Percentiles rank a stretch among this genome's conserved stretches.
phyloP scores from a whole-genome alignment of 2,888 invertebrate species.

The Molorchus minor region DNA sequence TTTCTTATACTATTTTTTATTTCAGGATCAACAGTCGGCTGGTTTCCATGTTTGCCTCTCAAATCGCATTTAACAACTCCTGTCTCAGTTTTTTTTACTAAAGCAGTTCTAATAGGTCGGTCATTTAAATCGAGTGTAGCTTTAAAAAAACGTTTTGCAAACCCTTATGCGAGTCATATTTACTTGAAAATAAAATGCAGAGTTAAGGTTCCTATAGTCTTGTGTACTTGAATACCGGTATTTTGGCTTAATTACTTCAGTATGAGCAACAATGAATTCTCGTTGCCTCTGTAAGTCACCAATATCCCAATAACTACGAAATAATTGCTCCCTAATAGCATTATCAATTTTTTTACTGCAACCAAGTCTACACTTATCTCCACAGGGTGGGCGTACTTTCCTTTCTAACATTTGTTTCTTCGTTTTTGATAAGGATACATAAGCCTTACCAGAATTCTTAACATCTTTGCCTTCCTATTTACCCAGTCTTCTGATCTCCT shows the following conservation, averaged over 20 bases:
- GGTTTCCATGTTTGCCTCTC: constrained; percentile 32
- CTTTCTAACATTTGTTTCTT: constrained; percentile 15
- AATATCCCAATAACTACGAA: constrained; percentile 6
- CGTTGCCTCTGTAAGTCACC: constrained; percentile 17
- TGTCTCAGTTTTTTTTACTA: constrained; percentile 5
- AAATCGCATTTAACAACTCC: constrained; percentile 23
- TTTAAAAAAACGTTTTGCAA: constrained; percentile 33
- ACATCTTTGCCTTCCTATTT: background rate
- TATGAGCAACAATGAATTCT: constrained; percentile 7
- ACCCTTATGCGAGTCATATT: constrained; percentile 27
- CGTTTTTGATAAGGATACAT: constrained; percentile 4
- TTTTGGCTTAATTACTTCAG: background rate
- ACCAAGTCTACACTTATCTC: constrained; percentile 17
- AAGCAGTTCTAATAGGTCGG: constrained; percentile 19
- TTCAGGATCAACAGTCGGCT: constrained; percentile 26
- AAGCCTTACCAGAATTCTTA: constrained; percentile 24
- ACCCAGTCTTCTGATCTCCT: background rate
- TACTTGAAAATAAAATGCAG: constrained; percentile 27
- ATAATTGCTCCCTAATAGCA: background rate
- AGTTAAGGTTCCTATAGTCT: constrained; percentile 16
- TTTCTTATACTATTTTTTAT: constrained; percentile 26
- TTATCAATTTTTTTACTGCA: constrained; percentile 17
- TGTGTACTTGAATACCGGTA: constrained; percentile 6
- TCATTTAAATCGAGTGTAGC: constrained; percentile 24
- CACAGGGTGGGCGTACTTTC: constrained; percentile 21